Evolutionary conservation across 1,140 invertebrate genomes (phyloP), one percentile per base, ranked within the genome.

Genomic region (Apis cerana): DNA sequence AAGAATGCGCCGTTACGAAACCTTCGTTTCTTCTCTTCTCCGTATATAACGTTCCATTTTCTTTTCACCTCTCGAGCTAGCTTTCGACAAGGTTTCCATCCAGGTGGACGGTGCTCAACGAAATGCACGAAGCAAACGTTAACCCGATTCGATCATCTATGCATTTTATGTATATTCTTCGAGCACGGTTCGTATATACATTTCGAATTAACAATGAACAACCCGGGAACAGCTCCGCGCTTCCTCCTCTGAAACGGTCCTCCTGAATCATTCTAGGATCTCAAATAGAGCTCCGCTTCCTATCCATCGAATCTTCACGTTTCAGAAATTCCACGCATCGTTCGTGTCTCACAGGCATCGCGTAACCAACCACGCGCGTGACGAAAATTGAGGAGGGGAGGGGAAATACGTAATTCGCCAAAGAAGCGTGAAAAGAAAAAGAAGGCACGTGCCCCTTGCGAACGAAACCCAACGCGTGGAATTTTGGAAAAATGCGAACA

Each of bases 1-100:
- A 80, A 50, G 68, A 80, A 80, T 80, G 48, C 11, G 23, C 48
- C 68, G 77, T 72, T 72, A 72, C 77, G 68, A 80, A 80, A 80
- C n/a, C 23, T 59, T 62, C 61, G 48, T 64, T 33, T 27, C 67
- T 67, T 52, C 56, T 19, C 15, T 58, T 43, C 56, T 9, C 27
- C 9, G 10, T 12, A 5, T 17, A 10, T 48, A 27, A 69, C 65
- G 74, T 64, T 33, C 17, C 48, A 43, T 61, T 27, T 56, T 62
- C 13, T 19, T n/a, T 43, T 23, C 10, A 10, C 10, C 62, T 23
- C 9, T 3, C 19, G 15, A 4, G 68, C 12, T n/a, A n/a, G n/a
- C n/a, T 21, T 21, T 19, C n/a, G 59, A 74, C 54, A 21, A 75
- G 33, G 1, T 27, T 50, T 23, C 43, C 12, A 48, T 68, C 23